These are phyloP conservation scores for Dolichoris vasculosae DNA, from an alignment of 1,140 invertebrate species.

Conservation along the genomic window DNA sequence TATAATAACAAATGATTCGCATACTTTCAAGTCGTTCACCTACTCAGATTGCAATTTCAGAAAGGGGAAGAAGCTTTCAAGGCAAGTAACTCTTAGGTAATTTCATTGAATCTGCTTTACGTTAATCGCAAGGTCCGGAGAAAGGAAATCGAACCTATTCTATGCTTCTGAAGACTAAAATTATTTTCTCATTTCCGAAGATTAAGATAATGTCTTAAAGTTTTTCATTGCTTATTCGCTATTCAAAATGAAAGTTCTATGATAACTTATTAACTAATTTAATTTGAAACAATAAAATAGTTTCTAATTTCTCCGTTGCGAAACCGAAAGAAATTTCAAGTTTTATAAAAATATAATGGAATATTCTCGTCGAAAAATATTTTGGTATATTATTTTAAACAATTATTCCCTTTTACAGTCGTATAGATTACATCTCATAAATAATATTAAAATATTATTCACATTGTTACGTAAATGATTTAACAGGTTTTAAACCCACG, in stretches of 20 bases:
- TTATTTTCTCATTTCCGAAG: conserved; percentile 47
- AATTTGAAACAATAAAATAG: neutral
- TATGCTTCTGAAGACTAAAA: neutral
- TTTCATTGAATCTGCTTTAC: conserved; percentile 48
- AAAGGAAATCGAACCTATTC: conserved; percentile 43
- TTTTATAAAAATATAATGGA: neutral
- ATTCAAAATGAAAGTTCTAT: neutral
- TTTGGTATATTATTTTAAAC: too few relatives aligned
- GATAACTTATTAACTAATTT: neutral
- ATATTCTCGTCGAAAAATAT: neutral
- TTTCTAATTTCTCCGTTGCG: neutral
- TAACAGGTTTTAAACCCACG: too few relatives aligned
- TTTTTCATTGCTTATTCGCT: conserved; percentile 4
- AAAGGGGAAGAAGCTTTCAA: conserved; percentile 33
- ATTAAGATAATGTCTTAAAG: conserved; percentile 41
- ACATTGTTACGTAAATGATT: too few relatives aligned
- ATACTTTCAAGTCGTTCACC: conserved; percentile 43
- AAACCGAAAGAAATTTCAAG: too few relatives aligned
- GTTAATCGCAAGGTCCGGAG: conserved; percentile 39
- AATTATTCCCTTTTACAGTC: too few relatives aligned
- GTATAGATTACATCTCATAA: too few relatives aligned
- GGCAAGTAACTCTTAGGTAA: conserved; percentile 42
- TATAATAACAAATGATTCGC: conserved; percentile 51
- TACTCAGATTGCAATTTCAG: conserved; percentile 20
- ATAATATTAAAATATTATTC: too few relatives aligned